Evolutionary conservation across 1,140 invertebrate species (phyloP), one percentile per base, ranked within the genome.

Genomic region (Drosophila malerkotliana): DNA sequence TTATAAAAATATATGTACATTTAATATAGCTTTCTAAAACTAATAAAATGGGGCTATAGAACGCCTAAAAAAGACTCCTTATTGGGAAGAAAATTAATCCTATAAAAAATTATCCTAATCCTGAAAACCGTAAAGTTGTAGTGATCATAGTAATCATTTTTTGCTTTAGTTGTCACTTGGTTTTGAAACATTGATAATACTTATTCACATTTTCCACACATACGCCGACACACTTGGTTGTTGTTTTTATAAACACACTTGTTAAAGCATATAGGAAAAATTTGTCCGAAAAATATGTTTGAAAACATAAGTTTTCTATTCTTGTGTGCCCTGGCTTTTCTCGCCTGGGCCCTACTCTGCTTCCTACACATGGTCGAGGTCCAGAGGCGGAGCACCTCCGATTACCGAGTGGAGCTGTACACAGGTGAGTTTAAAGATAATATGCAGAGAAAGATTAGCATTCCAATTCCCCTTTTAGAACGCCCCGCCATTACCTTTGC

Each of bases 241-340:
- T 48, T 54, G 44, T 52, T 71, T 74, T 61, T 57, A 74, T 53
- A 54, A 32, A 15, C 28, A 64, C 41, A 52, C 15, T 51, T 37
- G 62, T 68, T 64, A 2, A 7, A 6, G 2, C 5, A 51, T 24
- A 24, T 12, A 32, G 21, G 21, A 68, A 62, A 56, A 66, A 61
- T 68, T 51, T 21, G 21, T 56, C 7, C 24, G 10, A 32, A 37
- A 52, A 79, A 41, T 53, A 87, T 87, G 82, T 79, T 87, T 58
- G 61, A 88, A 45, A 67, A 37, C 75, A 79, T 88, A 53, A 88
- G 71, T 79, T 62, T 76, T 54, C 41, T 73, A 21, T 85, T 87
- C 41, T 57, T 87, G 14, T 44, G 45, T 21, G 69, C 74, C 15
- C 49, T 87, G 56, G 82, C 78, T 14, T 60, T 87, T 14, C 52